Conservation (phyloP, 2,113 vertebrate species). For the Azemiops feae region DNA sequence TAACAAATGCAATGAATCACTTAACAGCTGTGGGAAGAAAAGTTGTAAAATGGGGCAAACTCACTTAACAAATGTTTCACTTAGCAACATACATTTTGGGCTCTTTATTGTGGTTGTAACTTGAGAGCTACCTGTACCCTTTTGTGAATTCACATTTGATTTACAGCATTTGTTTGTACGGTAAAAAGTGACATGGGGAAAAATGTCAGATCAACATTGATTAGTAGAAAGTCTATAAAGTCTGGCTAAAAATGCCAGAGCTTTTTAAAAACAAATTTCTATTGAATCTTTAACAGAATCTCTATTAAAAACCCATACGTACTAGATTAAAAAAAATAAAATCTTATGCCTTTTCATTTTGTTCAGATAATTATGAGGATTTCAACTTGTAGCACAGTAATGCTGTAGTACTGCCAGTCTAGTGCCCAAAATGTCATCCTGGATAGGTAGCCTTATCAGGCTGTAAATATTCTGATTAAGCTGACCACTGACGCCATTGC, state of each 20-base stretch:
- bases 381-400: too few species aligned
- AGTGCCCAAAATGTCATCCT: not conserved
- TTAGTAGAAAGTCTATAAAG: not conserved
- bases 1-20: not conserved
- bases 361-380: not conserved
- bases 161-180: not conserved
- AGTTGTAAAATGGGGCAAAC: not conserved
- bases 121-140: not conserved
- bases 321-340: not conserved
- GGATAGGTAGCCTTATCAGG: slow-evolving; percentile 17
- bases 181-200: not conserved
- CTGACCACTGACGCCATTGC: not conserved
- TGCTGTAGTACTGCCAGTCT: slow-evolving; percentile 5
- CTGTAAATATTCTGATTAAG: not conserved
- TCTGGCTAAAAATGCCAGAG: not conserved
- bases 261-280: not conserved
- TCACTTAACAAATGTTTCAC: not conserved
- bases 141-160: not conserved
- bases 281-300: not conserved
- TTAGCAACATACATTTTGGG: not conserved
- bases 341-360: not conserved
- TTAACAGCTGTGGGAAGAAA: not conserved
- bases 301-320: not conserved
- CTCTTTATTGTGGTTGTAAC: not conserved
- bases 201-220: not conserved